Conservation (phyloP, 2,797 vertebrate genomes). For the Myotis pilosus region DNA sequence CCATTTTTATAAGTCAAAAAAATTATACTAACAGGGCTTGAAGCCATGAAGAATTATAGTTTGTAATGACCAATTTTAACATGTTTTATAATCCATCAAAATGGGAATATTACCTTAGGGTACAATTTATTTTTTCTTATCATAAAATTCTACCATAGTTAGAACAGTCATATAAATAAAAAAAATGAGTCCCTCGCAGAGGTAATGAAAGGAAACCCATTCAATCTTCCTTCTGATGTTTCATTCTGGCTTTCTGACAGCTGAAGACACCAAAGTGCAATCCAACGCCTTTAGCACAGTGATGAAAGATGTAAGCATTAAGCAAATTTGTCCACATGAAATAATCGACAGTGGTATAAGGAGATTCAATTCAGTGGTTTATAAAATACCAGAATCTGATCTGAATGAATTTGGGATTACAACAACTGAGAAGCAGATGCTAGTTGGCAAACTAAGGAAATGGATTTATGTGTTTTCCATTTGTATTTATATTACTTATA, state of each 20-base stretch:
- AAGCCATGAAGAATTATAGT: conserved; percentile 66
- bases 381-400: conserved; percentile 47
- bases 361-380: conserved; percentile 53
- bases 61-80: conserved; percentile 71
- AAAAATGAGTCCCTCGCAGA: conserved; percentile 53
- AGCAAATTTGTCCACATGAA: conserved; percentile 58
- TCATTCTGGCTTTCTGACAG: conserved; percentile 66
- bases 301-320: conserved; percentile 71
- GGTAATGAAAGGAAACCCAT: conserved; percentile 62
- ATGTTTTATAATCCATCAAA: conserved; percentile 74
- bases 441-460: conserved; percentile 42
- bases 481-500: neutral
- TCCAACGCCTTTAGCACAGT: conserved; percentile 31
- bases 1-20: conserved; percentile 58
- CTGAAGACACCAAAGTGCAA: conserved; percentile 62
- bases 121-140: conserved; percentile 68
- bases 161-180: conserved; percentile 66
- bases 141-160: conserved; percentile 74
- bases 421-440: conserved; percentile 43
- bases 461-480: neutral
- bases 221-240: conserved; percentile 44
- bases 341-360: conserved; percentile 50
- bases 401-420: conserved; percentile 50
- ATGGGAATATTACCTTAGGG: conserved; percentile 69
- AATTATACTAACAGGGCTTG: conserved; percentile 59